Conservation (phyloP, 2,888 invertebrate genomes). For the Caenorhabditis sp. region DNA sequence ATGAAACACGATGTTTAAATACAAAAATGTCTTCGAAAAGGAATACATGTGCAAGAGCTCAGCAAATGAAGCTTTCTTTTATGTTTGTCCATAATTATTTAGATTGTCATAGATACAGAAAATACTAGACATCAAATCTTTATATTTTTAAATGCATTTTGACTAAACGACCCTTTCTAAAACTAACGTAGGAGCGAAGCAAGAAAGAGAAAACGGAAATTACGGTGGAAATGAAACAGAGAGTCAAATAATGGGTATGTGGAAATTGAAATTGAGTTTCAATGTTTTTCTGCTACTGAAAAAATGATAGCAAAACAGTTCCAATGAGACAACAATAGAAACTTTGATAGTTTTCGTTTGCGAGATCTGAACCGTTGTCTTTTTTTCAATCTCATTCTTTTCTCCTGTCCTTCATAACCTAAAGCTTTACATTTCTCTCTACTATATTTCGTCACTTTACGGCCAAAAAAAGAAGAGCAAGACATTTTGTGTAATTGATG, state of each 20-base stretch:
- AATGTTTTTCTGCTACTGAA: no score
- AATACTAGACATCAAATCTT: neutral
- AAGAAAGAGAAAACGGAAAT: slow-evolving; percentile 23
- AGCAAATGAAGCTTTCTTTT: no score
- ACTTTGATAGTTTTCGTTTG: no score
- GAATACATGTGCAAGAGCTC: no score
- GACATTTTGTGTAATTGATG: slow-evolving; percentile 47
- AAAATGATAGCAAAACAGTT: no score
- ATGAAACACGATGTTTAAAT: no score
- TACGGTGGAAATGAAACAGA: slow-evolving; percentile 55
- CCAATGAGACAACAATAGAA: no score
- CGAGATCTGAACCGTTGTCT: no score
- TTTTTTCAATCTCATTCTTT: slow-evolving; percentile 10
- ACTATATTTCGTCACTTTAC: slow-evolving; percentile 9
- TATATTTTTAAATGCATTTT: no score
- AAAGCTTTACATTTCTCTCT: slow-evolving; percentile 25
- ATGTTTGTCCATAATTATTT: slow-evolving; percentile 1
- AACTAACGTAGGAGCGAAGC: no score
- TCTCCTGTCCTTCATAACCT: slow-evolving; percentile 15
- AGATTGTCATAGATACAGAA: slow-evolving; percentile 41
- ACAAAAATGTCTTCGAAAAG: no score
- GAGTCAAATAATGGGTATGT: slow-evolving; percentile 26
- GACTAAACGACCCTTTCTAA: no score
- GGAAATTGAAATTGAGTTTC: slow-evolving; percentile 29
- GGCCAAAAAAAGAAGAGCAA: slow-evolving; percentile 18